phyloP scores from a whole-genome alignment of 2,888 invertebrate genomes.

The Meliscaeva auricollis region DNA sequence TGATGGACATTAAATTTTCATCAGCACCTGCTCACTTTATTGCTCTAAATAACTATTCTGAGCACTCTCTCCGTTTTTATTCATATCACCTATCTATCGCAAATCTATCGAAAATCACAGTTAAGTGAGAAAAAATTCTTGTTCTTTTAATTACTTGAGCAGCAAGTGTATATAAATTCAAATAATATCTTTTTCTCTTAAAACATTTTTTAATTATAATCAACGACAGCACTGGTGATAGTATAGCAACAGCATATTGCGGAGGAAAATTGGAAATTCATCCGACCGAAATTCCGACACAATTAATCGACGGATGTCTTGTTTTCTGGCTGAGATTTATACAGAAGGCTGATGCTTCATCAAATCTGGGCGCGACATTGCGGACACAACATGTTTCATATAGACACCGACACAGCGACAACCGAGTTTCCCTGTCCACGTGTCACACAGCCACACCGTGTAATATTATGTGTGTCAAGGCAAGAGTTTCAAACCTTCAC shows the following conservation, averaged over 20 bases:
- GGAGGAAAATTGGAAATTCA: constrained; percentile 23
- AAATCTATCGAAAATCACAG: no score
- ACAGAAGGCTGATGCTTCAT: constrained; percentile 60
- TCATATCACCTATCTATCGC: no score
- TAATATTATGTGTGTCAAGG: constrained; percentile 72
- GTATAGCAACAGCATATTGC: neutral
- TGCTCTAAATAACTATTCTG: no score
- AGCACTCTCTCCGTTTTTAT: no score
- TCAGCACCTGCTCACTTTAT: no score
- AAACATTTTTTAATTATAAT: neutral
- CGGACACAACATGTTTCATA: constrained; percentile 52
- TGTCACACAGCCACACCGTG: neutral
- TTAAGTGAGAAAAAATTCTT: no score
- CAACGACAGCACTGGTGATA: neutral
- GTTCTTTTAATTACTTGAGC: no score
- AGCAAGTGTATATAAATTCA: no score
- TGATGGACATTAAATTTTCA: no score
- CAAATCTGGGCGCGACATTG: constrained; percentile 59
- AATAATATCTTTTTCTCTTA: no score
- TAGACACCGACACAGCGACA: constrained; percentile 5
- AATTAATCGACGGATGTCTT: constrained; percentile 56
- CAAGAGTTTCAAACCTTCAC: constrained; percentile 28
- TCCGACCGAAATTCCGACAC: constrained; percentile 47
- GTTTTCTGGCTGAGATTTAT: constrained; percentile 70
- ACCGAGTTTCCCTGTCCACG: constrained; percentile 7